Evolutionary conservation across 2,113 vertebrate genomes (phyloP), one percentile per base, ranked within the genome.

Genomic region (Nestor notabilis): DNA sequence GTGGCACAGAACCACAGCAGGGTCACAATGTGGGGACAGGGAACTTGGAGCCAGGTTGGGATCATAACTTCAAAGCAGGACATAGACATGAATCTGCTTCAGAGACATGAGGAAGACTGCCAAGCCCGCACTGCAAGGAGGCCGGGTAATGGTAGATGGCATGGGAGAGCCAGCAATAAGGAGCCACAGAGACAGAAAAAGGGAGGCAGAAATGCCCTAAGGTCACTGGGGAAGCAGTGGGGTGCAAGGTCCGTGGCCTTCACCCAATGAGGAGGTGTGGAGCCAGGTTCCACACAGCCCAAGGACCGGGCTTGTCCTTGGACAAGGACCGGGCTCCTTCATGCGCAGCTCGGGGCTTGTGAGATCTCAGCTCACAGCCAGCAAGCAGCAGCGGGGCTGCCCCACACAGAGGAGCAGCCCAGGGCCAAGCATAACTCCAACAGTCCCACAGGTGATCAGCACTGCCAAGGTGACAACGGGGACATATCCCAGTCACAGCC

Each of bases 381-480:
- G 43, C 13, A 39, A 84, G 31, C 35, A 80, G 31, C 24, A 63
- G 27, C 1, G 0, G 61, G 24, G 28, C 53, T 89, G 69, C 17
- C 16, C 47, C 61, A 64, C 37, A 12, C 16, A 28, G 47, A 9
- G 29, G 27, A 68, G 21, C 6, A 4, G 7, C 17, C n/a, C 20
- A 84, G 31, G 20, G 17, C 21, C 74, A 74, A 69, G 31, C 39
- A 37, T 25, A 52, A 5, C 4, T 33, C 44, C 41, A 69, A 0
- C 0, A 1, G 52, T n/a, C 49, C 69, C 44, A 31, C 12, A 37
- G 39, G 35, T 1, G 2, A 72, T 50, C 53, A 58, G 35, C 39
- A 64, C 18, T 0, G 0, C 31, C 16, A 35, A 12, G 33, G 68
- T 68, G 77, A 63, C 1, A 4, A 18, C 1, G 1, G 47, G 35